Evolutionary conservation across 2,888 invertebrate species (phyloP), one percentile per base, ranked within the genome.

Genomic region (Lordiphosa fenestrarum): DNA sequence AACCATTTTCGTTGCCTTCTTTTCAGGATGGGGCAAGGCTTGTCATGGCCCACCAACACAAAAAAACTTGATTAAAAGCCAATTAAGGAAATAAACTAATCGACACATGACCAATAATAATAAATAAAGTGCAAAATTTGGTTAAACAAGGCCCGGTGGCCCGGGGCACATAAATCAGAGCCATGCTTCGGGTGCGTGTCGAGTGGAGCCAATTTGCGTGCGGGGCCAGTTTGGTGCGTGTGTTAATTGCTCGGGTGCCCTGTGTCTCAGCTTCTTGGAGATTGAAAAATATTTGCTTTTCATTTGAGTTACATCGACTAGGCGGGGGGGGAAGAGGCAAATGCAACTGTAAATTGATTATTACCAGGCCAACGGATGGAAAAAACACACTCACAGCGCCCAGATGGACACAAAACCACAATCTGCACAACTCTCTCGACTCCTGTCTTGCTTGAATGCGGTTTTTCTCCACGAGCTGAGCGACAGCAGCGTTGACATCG

Each of bases 221-320:
- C 51, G 36, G 23, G 37, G 36, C 50, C 13, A 47, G 42, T 42
- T 30, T 7, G 33, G 44, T 44, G 33, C 44, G 25, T 57, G 57
- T 50, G 50, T 63, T 63, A 63, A 63, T 65, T 63, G 60, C 40
- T 13, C 5, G 13, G 44, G 33, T 44, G 15, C 13, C 44, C 44
- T 70, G 47, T 52, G n/a, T 55, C 50, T n/a, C 41, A 30, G 47
- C 49, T 60, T 37, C 37, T 50, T 46, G 53, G 41, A 54, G 35
- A 51, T 53, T 63, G 64, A 40, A 66, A 83, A 83, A 84, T 77
- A 81, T 84, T 77, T 77, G 73, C 73, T 76, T 77, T 81, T 76
- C 73, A 77, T 77, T 80, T 76, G 73, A 30, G 58, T 64, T 66
- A 72, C 63, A 47, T 58, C 58, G 37, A 42, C 35, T 50, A 33